Base-by-base conservation (phyloP, 2,797 vertebrate genomes). In the Natrix natrix region DNA sequence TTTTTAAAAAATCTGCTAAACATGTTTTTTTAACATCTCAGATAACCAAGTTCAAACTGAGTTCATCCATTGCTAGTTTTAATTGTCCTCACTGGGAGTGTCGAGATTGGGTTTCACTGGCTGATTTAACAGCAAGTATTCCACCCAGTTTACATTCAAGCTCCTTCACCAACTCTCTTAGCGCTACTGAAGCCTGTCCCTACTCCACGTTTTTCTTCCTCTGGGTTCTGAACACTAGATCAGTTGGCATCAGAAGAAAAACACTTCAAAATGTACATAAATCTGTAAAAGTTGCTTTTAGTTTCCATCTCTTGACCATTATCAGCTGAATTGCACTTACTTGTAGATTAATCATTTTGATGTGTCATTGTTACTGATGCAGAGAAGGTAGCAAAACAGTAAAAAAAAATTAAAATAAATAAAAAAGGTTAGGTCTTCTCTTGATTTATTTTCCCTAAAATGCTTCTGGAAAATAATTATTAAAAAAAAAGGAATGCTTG, bases 61-160 rank as follows among this genome's bases (percentile, higher is more conserved):
- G 93, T 94, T 93, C 90, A 93, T 94, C 37, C 93, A 83, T 61
- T 92, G 86, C 55, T 95, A 66, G 92, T 96, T 94, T 93, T 95
- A 95, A 94, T 94, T 95, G 69, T 86, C 55, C 87, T 89, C 92
- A 89, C 43, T 55, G 66, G 57, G 93, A 90, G 32, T 74, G 90
- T 22, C 78, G 52, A 88, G 90, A 86, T 59, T 59, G 89, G 2
- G 88, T 89, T 94, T 95, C 93, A 92, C 90, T 91, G 91, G 69
- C 59, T 94, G 87, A 86, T 92, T 94, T 92, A 55, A 86, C 92
- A 93, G 88, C 88, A 94, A 94, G 93, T 55, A 78, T 83, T 37
- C 32, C 8, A 16, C 0, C 32, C 61, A 10, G 10, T 5, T 89
- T 86, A 91, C 14, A 66, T 92, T 60, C 43, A 0, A 0, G 1